These are phyloP conservation scores for Calliopsis andreniformis DNA, from an alignment of 1,140 invertebrate species.

Conservation along the genomic window DNA sequence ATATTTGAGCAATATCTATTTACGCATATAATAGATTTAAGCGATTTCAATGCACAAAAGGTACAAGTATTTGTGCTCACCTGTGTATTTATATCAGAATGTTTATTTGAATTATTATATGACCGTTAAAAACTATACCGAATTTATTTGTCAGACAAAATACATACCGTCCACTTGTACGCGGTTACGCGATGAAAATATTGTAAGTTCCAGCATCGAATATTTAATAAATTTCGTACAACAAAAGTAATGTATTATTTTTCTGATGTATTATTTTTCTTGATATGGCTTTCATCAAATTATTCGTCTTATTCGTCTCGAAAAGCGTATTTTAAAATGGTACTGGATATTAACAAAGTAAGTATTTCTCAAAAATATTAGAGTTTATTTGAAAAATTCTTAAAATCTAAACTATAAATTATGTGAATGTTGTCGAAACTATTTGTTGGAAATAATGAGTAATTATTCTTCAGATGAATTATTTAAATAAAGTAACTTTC, in stretches of 20 bases:
- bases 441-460: too few relatives aligned
- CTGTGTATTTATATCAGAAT: background rate
- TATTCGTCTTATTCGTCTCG: too few relatives aligned
- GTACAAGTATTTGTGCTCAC: background rate
- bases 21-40: conserved; percentile 23
- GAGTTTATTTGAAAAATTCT: too few relatives aligned
- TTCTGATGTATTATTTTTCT: background rate
- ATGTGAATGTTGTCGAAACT: too few relatives aligned
- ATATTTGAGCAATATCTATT: conserved; percentile 7
- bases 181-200: conserved; percentile 11
- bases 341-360: too few relatives aligned
- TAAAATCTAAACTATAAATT: too few relatives aligned
- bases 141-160: conserved; percentile 33
- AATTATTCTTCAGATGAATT: too few relatives aligned
- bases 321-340: too few relatives aligned
- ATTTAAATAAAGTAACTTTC: too few relatives aligned
- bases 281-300: too few relatives aligned
- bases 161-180: conserved; percentile 41
- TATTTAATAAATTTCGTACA: conserved; percentile 43
- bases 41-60: conserved; percentile 23
- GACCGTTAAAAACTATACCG: background rate
- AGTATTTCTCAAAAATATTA: too few relatives aligned
- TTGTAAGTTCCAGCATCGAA: conserved; percentile 5
- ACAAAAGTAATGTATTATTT: background rate
- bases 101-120: background rate